phyloP scores from a whole-genome alignment of 2,113 vertebrate genomes.

The Bucco capensis region DNA sequence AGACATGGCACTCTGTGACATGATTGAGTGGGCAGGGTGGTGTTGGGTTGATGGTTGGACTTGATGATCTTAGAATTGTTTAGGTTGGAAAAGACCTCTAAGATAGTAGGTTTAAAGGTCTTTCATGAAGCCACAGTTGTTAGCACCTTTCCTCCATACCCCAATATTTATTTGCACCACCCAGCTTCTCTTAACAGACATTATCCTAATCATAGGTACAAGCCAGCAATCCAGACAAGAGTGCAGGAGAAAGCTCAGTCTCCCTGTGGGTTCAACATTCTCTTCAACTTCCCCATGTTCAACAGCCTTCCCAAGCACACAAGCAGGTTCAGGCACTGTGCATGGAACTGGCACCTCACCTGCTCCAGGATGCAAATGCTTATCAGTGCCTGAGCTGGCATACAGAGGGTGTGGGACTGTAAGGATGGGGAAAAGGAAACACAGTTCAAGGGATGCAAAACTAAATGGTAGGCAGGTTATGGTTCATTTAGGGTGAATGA shows the following conservation, averaged over 20 bases:
- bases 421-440: not conserved
- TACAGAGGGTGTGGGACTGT: accelerated
- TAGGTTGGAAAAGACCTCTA: too few species aligned
- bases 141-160: not conserved
- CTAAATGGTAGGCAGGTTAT: not conserved
- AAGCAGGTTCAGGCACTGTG: not conserved
- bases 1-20: too few species aligned
- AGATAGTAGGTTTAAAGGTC: not conserved
- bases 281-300: not conserved
- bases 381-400: too few species aligned
- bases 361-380: too few species aligned
- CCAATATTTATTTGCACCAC: not conserved
- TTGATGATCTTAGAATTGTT: too few species aligned
- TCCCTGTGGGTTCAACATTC: not conserved
- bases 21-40: too few species aligned
- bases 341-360: not conserved
- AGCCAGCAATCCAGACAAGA: not conserved
- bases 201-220: not conserved
- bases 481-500: not conserved
- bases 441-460: not conserved
- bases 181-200: not conserved
- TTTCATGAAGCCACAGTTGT: not conserved
- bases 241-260: not conserved
- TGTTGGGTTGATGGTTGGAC: too few species aligned
- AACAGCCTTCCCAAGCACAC: not conserved